Base-by-base conservation (phyloP, 2,888 invertebrate genomes). In the Habroteleia sp. region DNA sequence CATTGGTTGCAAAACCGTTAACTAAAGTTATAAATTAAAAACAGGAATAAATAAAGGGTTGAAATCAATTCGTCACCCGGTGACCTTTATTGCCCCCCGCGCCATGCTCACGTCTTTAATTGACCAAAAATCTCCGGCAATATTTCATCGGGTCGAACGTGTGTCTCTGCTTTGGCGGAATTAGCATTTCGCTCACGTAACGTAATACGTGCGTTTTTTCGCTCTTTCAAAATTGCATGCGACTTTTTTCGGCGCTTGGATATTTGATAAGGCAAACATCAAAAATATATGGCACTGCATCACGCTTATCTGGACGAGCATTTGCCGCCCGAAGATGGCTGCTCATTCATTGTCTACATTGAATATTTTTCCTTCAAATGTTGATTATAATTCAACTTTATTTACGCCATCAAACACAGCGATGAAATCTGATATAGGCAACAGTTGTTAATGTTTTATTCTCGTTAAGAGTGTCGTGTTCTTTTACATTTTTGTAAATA, bases 251-350 rank as follows among this genome's bases (percentile, higher is more conserved):
- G 44, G 2, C 58, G 56, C 50, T 37, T 73, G 73, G 65, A 58
- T 66, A 66, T 66, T 74, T 74, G 73, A 66, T 74, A 74, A 74
- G 66, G 60, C 60, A 60, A 60, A 39, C 73, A 66, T 66, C 73
- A 54, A 60, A 66, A 54, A 74, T 60, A 74, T 54, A 66, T 48
- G 65, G 46, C 60, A 60, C 66, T 74, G 66, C 73, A 62, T 52
- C 65, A 46, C 41, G 66, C 54, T 66, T 66, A 74, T 74, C 73
- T 66, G 37, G 3, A 16, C 58, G 48, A 48, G 41, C n/a, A n/a
- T 35, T 72, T 27, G 37, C 60, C 65, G 37, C 27, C 46, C 54
- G 73, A 66, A 66, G 60, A 74, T 74, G 66, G 54, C 54, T 23
- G 41, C 50, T 44, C 73, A 52, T 73, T 73, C 73, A 65, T 73